These are phyloP conservation scores for Aricia artaxerxes DNA, from an alignment of 2,888 invertebrate genomes.

Conservation along the genomic window DNA sequence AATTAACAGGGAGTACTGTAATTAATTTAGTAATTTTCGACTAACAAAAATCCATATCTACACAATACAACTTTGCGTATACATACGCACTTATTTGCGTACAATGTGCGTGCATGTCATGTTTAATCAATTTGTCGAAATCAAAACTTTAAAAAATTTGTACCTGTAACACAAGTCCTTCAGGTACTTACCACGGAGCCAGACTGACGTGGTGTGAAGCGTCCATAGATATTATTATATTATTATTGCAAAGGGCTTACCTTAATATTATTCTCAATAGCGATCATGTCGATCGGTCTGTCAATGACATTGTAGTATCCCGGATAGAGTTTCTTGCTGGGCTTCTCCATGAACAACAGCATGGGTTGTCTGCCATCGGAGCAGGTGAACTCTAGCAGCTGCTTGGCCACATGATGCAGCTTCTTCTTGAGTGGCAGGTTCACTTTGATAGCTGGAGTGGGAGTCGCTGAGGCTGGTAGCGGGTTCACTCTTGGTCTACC, in stretches of 20 bases:
- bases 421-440: constrained; percentile 88
- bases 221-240: too few species aligned
- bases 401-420: constrained; percentile 88
- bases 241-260: constrained; percentile 46
- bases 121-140: too few species aligned
- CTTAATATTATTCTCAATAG: constrained; percentile 95
- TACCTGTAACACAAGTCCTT: too few species aligned
- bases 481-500: constrained; percentile 72
- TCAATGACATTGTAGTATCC: constrained; percentile 97
- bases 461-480: constrained; percentile 47
- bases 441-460: constrained; percentile 55
- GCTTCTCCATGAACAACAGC: constrained; percentile 97
- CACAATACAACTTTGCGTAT: too few species aligned
- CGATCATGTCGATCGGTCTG: constrained; percentile 96
- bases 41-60: too few species aligned
- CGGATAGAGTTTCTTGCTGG: constrained; percentile 95
- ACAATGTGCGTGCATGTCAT: too few species aligned
- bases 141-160: too few species aligned
- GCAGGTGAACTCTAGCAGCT: constrained; percentile 72
- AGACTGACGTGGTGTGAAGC: too few species aligned
- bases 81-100: too few species aligned
- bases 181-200: too few species aligned
- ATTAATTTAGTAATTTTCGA: too few species aligned
- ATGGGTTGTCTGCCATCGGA: constrained; percentile 91
- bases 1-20: too few species aligned